A percentile compares a stretch with the other conserved stretches of the same genome.
Conservation (phyloP, 2,888 invertebrate genomes). For the Drosophila anomelani region DNA sequence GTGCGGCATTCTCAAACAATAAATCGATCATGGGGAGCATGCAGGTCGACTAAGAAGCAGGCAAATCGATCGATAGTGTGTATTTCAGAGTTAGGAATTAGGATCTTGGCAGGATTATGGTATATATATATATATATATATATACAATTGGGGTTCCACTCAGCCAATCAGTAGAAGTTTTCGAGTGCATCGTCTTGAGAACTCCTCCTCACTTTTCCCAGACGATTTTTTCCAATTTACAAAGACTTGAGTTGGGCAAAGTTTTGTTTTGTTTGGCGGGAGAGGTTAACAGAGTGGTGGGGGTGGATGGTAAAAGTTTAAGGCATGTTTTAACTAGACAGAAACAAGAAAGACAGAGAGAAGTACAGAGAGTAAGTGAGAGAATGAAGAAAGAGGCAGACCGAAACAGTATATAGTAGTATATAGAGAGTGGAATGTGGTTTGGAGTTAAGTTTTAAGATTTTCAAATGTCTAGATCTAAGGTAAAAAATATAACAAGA, state of each 20-base stretch:
- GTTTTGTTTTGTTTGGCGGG: slow-evolving; percentile 34
- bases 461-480: slow-evolving; percentile 35
- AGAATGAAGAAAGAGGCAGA: slow-evolving; percentile 33
- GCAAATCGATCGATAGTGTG: slow-evolving; percentile 20
- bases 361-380: slow-evolving; percentile 12
- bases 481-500: slow-evolving; percentile 32
- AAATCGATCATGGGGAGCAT: slow-evolving; percentile 26
- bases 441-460: slow-evolving; percentile 5
- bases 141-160: slow-evolving; percentile 21
- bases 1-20: slow-evolving; percentile 35
- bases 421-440: slow-evolving; percentile 1
- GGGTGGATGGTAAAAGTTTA: slow-evolving; percentile 36
- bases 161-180: slow-evolving; percentile 29
- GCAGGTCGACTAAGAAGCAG: slow-evolving; percentile 29
- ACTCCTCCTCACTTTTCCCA: slow-evolving; percentile 24
- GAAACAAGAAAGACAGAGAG: slow-evolving; percentile 18
- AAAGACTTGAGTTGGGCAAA: slow-evolving; percentile 45
- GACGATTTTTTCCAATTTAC: slow-evolving; percentile 46
- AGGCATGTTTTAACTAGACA: slow-evolving; percentile 41
- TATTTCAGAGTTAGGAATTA: not conserved
- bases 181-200: slow-evolving; percentile 29
- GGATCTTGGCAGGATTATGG: not conserved
- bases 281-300: slow-evolving; percentile 19
- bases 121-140: slow-evolving; percentile 20
- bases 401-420: slow-evolving; percentile 18